Conservation (phyloP, 2,888 invertebrate genomes). For the Salticus scenicus region DNA sequence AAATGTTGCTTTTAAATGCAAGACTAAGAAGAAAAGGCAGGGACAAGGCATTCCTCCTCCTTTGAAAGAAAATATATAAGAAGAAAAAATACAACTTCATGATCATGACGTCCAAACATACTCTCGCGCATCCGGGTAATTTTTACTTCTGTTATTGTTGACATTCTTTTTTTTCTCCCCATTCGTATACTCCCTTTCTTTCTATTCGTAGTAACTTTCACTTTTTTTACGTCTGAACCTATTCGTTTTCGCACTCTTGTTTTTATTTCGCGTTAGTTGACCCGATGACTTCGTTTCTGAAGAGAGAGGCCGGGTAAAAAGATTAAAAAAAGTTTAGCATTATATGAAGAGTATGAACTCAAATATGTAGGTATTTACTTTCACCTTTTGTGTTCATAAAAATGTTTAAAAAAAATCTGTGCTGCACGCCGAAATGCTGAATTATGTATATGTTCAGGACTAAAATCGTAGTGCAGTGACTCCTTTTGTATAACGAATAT, state of each 20-base stretch:
- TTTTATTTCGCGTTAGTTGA: neutral
- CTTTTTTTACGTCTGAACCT: neutral
- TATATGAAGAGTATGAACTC: no score
- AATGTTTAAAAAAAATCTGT: no score
- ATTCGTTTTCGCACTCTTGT: neutral
- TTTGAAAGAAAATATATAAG: neutral
- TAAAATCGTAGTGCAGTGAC: no score
- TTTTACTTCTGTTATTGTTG: conserved; percentile 10
- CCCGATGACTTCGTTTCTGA: neutral
- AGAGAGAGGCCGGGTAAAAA: no score
- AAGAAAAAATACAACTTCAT: neutral
- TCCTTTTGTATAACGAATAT: no score
- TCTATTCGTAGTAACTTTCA: conserved; percentile 5
- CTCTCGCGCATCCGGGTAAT: conserved; percentile 53
- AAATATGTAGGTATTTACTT: no score
- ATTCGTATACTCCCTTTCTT: neutral
- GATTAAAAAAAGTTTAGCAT: no score
- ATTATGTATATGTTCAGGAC: no score
- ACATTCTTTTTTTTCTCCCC: neutral
- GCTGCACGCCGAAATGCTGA: no score
- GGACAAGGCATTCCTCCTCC: neutral
- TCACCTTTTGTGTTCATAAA: no score
- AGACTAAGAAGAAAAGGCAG: neutral
- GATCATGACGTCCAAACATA: neutral
- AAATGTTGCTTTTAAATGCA: conserved; percentile 25